Evolutionary conservation across 30 jellyfish, hydroid and myxozoan genomes (phyloP).

Genomic region (Aurelia coerulea): DNA sequence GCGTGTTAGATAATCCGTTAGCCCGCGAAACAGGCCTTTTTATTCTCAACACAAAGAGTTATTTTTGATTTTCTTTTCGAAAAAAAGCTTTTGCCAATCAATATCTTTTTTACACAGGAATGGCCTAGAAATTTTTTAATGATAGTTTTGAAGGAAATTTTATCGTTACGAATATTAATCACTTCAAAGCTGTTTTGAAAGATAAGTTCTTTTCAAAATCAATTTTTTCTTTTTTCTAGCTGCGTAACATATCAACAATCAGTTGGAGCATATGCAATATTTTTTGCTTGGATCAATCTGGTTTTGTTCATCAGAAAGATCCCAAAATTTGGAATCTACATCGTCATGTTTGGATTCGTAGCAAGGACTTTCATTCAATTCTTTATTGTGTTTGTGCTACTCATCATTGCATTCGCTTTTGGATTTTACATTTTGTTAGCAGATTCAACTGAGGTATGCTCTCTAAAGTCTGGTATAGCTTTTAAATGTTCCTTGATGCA

Average conservation of each 20-base stretch:
- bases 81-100: too few species aligned
- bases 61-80: too few species aligned
- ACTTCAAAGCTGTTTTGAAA: too few species aligned
- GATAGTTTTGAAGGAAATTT: too few species aligned
- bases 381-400: constrained; percentile 80
- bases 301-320: constrained; percentile 76
- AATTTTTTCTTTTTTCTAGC: constrained; percentile 11
- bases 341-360: constrained; percentile 87
- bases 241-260: constrained; percentile 83
- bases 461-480: background rate
- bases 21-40: too few species aligned
- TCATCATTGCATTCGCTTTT: constrained; percentile 80
- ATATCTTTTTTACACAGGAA: too few species aligned
- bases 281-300: constrained; percentile 84
- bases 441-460: constrained; percentile 41
- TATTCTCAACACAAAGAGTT: too few species aligned
- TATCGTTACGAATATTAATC: too few species aligned
- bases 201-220: background rate
- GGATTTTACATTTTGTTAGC: constrained; percentile 72
- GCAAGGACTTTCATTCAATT: constrained; percentile 78
- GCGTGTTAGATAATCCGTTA: too few species aligned
- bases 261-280: constrained; percentile 81
- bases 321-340: constrained; percentile 89
- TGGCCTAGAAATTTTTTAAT: too few species aligned
- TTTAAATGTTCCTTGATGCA: background rate